A percentile compares a stretch with the other conserved stretches of the same genome.
phyloP scores from a whole-genome alignment of 2,797 vertebrate species.

The Adelosebastes latens region DNA sequence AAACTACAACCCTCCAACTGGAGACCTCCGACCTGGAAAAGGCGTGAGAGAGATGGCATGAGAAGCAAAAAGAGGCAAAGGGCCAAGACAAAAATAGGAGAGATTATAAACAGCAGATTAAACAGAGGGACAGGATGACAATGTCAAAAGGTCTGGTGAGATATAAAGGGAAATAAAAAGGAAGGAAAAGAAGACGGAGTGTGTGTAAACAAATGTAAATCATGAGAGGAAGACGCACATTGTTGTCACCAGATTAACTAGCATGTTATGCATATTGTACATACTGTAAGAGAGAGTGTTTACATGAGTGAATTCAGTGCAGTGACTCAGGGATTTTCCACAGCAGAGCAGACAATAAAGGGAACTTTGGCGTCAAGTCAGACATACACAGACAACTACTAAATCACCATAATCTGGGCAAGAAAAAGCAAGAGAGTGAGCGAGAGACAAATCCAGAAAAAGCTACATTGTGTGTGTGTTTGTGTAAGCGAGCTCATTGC shows the following conservation, averaged over 20 bases:
- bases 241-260: slow-evolving; percentile 2
- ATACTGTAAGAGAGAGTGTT: slow-evolving; percentile 26
- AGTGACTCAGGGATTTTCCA: slow-evolving; percentile 72
- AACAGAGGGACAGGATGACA: not conserved
- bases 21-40: slow-evolving; percentile 89
- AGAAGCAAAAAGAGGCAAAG: not conserved
- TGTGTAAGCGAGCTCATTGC: slow-evolving; percentile 33
- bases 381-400: slow-evolving; percentile 51
- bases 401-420: slow-evolving; percentile 63
- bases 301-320: slow-evolving; percentile 26
- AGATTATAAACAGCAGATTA: not conserved
- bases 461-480: slow-evolving; percentile 25
- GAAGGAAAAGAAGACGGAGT: not conserved
- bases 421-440: slow-evolving; percentile 18
- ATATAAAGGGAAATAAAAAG: not conserved
- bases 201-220: not conserved
- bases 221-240: not conserved
- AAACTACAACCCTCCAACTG: slow-evolving; percentile 95
- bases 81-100: not conserved
- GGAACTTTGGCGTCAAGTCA: slow-evolving; percentile 63
- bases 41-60: slow-evolving; percentile 30
- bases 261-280: slow-evolving; percentile 20
- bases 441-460: slow-evolving; percentile 35
- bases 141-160: not conserved
- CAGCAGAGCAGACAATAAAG: slow-evolving; percentile 60